A percentile compares a stretch with the other conserved stretches of the same genome.
phyloP scores from a whole-genome alignment of 2,113 vertebrate species.

The Uria aalge region DNA sequence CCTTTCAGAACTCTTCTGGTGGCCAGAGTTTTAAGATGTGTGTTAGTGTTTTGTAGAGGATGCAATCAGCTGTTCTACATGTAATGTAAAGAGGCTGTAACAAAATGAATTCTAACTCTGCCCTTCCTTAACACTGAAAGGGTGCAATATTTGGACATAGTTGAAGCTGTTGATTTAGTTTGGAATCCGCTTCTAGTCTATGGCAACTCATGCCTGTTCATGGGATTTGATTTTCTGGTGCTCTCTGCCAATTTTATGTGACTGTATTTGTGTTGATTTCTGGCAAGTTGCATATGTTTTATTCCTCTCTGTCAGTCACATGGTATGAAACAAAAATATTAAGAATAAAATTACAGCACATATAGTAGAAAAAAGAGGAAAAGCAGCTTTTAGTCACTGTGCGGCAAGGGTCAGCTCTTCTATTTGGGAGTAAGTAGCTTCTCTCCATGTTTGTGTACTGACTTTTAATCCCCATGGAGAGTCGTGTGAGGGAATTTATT shows the following conservation, averaged over 20 bases:
- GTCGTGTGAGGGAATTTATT: not conserved
- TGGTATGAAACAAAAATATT: not conserved
- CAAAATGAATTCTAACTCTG: not conserved
- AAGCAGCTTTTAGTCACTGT: not conserved
- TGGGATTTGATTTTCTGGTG: not conserved
- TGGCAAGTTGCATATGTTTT: not conserved
- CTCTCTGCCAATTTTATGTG: not conserved
- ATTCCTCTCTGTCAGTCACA: not conserved
- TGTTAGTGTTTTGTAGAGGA: not conserved
- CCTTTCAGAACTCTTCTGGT: not conserved
- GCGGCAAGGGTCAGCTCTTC: not conserved
- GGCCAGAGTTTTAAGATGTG: not conserved
- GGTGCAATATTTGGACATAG: not conserved
- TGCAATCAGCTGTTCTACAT: not conserved
- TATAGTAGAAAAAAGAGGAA: not conserved
- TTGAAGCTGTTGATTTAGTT: not conserved
- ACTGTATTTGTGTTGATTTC: not conserved
- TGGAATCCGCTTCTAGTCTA: not conserved
- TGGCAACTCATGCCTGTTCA: not conserved
- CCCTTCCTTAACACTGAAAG: not conserved
- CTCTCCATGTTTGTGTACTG: not conserved
- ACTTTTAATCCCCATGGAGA: not conserved
- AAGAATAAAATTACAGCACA: not conserved
- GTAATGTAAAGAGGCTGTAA: not conserved
- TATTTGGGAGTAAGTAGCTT: not conserved